These are phyloP conservation scores for Elmis aenea DNA, from an alignment of 2,888 invertebrate species.

Conservation along the genomic window DNA sequence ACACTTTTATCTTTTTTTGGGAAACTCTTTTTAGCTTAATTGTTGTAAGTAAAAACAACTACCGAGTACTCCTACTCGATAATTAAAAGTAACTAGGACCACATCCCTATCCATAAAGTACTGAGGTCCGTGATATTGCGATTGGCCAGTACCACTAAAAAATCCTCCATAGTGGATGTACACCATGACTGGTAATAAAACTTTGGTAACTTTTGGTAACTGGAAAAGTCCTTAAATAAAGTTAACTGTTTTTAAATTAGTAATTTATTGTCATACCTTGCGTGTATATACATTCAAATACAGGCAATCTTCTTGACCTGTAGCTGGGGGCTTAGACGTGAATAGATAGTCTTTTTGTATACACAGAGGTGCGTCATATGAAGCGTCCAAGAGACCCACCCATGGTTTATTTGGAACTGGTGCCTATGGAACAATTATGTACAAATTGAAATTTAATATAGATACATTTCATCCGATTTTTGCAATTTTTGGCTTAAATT, in stretches of 20 bases:
- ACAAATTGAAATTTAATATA: too few species aligned
- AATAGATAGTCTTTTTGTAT: conserved; percentile 47
- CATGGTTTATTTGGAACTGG: conserved; percentile 33
- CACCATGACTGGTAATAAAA: conserved; percentile 46
- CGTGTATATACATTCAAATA: too few species aligned
- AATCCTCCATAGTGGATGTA: conserved; percentile 53
- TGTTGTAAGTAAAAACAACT: too few species aligned
- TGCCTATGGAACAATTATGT: conserved; percentile 29
- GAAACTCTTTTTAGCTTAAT: background rate
- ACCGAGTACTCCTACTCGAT: conserved; percentile 43
- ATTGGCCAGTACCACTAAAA: conserved; percentile 47
- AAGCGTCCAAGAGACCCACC: conserved; percentile 35
- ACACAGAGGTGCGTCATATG: conserved; percentile 40
- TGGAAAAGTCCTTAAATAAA: too few species aligned
- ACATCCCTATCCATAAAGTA: conserved; percentile 51
- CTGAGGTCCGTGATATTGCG: conserved; percentile 48
- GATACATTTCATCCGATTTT: too few species aligned
- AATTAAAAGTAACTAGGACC: conserved; percentile 48
- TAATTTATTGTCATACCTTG: conserved; percentile 27
- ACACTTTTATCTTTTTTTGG: background rate
- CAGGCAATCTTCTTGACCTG: conserved; percentile 50
- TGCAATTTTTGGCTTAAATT: too few species aligned
- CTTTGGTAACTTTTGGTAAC: too few species aligned
- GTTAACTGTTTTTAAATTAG: too few species aligned
- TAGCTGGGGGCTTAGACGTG: conserved; percentile 28